Conservation (phyloP, 2,888 invertebrate species). For the Melipona beecheii region DNA sequence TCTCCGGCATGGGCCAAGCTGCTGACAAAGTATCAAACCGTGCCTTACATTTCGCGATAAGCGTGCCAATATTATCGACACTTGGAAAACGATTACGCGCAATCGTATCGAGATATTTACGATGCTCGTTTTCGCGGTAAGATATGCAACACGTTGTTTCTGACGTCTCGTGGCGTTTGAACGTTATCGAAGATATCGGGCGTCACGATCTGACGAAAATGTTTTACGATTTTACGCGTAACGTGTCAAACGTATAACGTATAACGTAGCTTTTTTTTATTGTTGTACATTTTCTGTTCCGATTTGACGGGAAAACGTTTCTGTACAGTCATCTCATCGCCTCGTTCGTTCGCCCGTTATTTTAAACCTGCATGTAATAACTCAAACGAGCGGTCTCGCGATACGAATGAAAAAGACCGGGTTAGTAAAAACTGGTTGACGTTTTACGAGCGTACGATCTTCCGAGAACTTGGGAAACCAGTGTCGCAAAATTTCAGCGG, state of each 20-base stretch:
- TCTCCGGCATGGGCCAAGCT: conserved; percentile 3
- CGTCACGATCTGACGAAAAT: background rate
- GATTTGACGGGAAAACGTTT: background rate
- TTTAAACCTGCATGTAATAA: conserved; percentile 1
- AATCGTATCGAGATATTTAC: conserved; percentile 14
- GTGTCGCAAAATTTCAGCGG: conserved; percentile 21
- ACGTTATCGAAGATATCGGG: background rate
- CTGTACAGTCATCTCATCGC: background rate
- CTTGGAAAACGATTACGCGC: conserved; percentile 22
- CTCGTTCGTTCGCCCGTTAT: background rate
- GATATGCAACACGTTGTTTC: background rate
- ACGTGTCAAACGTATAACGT: background rate
- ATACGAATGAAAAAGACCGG: conserved; percentile 29
- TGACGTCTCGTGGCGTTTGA: background rate
- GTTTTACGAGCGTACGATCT: conserved; percentile 27
- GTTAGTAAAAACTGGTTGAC: conserved; percentile 25
- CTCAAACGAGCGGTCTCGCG: background rate
- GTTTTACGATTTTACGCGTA: background rate
- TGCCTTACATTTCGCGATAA: conserved; percentile 42
- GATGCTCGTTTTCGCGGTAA: conserved; percentile 15
- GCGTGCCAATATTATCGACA: conserved; percentile 27
- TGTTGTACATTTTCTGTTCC: background rate
- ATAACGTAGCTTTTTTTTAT: background rate
- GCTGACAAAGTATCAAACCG: conserved; percentile 53
- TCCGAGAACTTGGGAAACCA: conserved; percentile 43